A percentile compares a stretch with the other conserved stretches of the same genome.
phyloP scores from a whole-genome alignment of 2,113 vertebrate genomes.

The Chionodraco myersi region DNA sequence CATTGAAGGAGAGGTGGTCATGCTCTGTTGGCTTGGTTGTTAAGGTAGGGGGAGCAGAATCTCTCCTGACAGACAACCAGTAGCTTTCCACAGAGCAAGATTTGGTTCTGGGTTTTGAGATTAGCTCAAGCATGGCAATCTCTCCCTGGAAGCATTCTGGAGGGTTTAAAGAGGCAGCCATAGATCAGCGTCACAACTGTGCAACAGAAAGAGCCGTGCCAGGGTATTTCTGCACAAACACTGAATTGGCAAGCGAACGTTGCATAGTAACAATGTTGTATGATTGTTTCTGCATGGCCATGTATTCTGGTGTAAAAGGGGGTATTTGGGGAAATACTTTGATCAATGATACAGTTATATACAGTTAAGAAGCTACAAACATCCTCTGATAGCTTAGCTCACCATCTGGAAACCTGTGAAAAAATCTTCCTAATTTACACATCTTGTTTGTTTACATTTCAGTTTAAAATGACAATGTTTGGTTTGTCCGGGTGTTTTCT shows the following conservation, averaged over 20 bases:
- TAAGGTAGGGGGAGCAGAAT: conserved; percentile 71
- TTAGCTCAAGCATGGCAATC: conserved; percentile 77
- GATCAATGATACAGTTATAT: background rate
- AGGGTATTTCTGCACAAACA: conserved; percentile 21
- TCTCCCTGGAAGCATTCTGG: conserved; percentile 65
- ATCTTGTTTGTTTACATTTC: background rate
- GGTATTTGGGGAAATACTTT: background rate
- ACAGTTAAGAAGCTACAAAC: background rate
- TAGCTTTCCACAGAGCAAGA: conserved; percentile 62
- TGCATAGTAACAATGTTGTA: conserved; percentile 12
- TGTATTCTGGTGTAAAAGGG: background rate
- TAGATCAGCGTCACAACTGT: conserved; percentile 42
- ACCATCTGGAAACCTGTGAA: background rate
- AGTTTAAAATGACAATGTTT: background rate
- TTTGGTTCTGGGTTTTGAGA: conserved; percentile 77
- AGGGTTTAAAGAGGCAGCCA: conserved; percentile 65
- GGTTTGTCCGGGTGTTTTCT: background rate
- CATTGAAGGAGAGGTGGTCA: conserved; percentile 60
- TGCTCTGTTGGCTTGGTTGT: conserved; percentile 67
- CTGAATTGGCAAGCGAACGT: conserved; percentile 23
- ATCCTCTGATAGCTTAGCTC: background rate
- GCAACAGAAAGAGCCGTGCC: conserved; percentile 42
- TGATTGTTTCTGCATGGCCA: conserved; percentile 10
- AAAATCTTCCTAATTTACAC: background rate
- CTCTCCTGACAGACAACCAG: conserved; percentile 74